Base-by-base conservation (phyloP, 2,888 invertebrate genomes). In the Phyto melanocephala region DNA sequence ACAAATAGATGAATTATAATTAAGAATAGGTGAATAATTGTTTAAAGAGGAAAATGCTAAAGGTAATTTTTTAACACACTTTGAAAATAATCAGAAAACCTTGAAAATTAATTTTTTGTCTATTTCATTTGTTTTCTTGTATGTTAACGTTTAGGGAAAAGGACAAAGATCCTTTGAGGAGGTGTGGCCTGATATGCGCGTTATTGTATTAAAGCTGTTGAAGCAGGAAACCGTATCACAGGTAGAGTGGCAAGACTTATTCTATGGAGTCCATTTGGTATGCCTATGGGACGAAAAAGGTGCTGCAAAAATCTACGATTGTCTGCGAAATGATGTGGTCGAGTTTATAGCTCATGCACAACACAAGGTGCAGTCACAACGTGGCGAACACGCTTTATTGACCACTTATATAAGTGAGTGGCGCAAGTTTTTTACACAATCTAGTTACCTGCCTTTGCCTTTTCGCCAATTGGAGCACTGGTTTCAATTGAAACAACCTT, bases 271-370 rank as follows among this genome's bases (percentile, higher is more conserved):
- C 15, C 99, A 99, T 92, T 94, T 96, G 81, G 98, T 99, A 13
- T 98, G 98, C 90, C 92, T 99, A 78, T 99, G 99, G 99, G 98
- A 99, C 92, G 98, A 98, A 87, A 97, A 97, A 90, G 98, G 98
- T 0, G 95, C 98, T 0, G 93, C 94, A 56, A 98, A 98, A 91
- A 94, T 99, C 52, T 93, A 96, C 87, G 96, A 97, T 88, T 96
- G 97, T 28, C 93, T 99, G 11, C 96, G 96, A 88, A 96, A 96
- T 88, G 98, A 98, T 90, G 98, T 99, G 84, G 95, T 97, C 88
- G 96, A 97, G 89, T 99, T 98, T 90, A 98, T 99, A 86, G 96
- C 96, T 89, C 96, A 97, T 90, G 98, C 98, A 35, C 98, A 98
- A 91, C 94, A 94, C 87, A 93, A 97, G 87, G 98, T 99, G 1